A percentile compares a stretch with the other conserved stretches of the same genome.
Conservation (phyloP, 2,797 vertebrate genomes). For the Gymnothorax javanicus region DNA sequence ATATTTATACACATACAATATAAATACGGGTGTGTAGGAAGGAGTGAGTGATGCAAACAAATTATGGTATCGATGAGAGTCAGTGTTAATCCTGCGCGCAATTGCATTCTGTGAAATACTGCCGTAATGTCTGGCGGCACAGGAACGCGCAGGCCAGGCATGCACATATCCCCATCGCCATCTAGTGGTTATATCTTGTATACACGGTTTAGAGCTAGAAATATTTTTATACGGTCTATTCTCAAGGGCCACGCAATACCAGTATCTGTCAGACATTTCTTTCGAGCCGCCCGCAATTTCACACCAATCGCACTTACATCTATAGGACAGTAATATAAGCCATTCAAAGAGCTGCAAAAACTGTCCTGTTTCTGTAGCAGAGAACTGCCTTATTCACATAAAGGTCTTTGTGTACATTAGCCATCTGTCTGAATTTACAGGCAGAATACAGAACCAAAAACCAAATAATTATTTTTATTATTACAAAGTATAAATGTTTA, state of each 20-base stretch:
- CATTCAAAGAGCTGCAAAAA: too few species aligned
- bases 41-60: neutral
- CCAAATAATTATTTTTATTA: constrained; percentile 21
- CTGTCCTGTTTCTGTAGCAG: too few species aligned
- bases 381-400: too few species aligned
- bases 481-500: constrained; percentile 59
- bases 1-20: neutral
- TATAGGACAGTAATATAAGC: too few species aligned
- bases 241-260: neutral
- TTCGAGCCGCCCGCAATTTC: neutral
- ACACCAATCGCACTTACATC: too few species aligned
- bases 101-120: neutral
- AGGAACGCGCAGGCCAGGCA: too few species aligned
- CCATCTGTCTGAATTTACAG: neutral
- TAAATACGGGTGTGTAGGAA: too few species aligned
- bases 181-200: constrained; percentile 23
- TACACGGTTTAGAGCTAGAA: neutral
- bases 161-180: constrained; percentile 9
- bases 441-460: neutral
- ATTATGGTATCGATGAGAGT: neutral
- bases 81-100: neutral
- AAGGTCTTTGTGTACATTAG: neutral
- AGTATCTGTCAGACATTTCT: too few species aligned
- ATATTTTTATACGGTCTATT: too few species aligned
- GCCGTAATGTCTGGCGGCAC: neutral